phyloP scores from a whole-genome alignment of 2,113 vertebrate genomes.

The Muntiacus muntjak region DNA sequence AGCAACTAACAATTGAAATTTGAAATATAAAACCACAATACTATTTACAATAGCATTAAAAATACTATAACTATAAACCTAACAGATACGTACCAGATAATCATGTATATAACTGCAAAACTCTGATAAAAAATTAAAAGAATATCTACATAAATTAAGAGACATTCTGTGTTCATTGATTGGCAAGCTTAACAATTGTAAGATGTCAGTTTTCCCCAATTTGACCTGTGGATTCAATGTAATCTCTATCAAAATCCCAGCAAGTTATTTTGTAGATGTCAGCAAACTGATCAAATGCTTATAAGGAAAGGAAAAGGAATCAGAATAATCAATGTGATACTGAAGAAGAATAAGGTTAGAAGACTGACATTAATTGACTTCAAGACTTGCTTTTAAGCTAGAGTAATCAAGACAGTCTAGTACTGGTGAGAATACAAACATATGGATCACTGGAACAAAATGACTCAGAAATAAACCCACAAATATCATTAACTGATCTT shows the following conservation, averaged over 20 bases:
- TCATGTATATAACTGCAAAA: neutral
- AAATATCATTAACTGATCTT: neutral
- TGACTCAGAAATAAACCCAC: neutral
- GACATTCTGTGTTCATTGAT: neutral
- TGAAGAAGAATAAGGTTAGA: neutral
- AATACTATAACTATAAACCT: neutral
- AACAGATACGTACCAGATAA: neutral
- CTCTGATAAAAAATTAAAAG: neutral
- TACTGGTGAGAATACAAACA: neutral
- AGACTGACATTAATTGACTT: neutral
- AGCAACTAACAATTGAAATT: neutral
- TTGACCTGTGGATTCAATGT: neutral
- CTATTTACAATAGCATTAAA: neutral
- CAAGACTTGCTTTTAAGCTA: neutral
- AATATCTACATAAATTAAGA: neutral
- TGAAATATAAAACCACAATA: neutral
- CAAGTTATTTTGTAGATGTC: neutral
- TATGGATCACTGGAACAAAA: neutral
- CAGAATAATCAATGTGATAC: neutral
- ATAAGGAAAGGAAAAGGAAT: neutral
- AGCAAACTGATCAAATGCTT: neutral
- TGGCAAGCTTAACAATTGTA: neutral
- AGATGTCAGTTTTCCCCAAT: neutral
- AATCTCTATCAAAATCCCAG: neutral
- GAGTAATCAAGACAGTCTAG: neutral